Conservation (phyloP, 2,797 vertebrate species). For the Poecilia wingei region DNA sequence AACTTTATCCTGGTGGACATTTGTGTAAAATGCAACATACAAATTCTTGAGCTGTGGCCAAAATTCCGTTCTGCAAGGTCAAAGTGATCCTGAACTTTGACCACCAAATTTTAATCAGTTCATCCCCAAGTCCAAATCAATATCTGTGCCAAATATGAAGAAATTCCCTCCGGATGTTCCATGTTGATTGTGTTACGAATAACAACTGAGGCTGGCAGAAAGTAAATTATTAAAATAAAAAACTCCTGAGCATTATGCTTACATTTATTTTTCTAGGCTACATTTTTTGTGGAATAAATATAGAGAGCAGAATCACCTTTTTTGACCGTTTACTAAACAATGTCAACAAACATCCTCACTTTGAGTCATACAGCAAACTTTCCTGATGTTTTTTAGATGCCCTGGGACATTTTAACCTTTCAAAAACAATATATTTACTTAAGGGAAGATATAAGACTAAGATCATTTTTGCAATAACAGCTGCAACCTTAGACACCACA, state of each 20-base stretch:
- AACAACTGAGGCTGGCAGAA: neutral
- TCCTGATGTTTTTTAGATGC: neutral
- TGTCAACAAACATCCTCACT: neutral
- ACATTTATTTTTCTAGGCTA: neutral
- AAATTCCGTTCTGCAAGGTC: constrained; percentile 9
- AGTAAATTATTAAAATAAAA: neutral
- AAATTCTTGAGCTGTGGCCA: constrained; percentile 16
- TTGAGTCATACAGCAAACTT: neutral
- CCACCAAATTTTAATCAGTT: constrained; percentile 12
- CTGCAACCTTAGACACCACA: neutral
- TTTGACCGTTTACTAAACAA: neutral
- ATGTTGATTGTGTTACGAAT: neutral
- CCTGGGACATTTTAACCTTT: neutral
- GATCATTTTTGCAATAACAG: neutral
- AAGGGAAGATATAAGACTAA: neutral
- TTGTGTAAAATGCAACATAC: neutral
- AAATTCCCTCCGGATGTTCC: neutral
- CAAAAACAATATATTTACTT: neutral
- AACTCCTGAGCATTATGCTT: neutral
- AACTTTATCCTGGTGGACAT: neutral
- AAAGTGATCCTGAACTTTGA: constrained; percentile 15
- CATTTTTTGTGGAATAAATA: neutral
- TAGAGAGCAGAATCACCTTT: neutral
- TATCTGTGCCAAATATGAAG: constrained; percentile 1
- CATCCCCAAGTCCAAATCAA: neutral